Evolutionary conservation across 1,140 invertebrate genomes (phyloP).

Genomic region (Drosophila littoralis): DNA sequence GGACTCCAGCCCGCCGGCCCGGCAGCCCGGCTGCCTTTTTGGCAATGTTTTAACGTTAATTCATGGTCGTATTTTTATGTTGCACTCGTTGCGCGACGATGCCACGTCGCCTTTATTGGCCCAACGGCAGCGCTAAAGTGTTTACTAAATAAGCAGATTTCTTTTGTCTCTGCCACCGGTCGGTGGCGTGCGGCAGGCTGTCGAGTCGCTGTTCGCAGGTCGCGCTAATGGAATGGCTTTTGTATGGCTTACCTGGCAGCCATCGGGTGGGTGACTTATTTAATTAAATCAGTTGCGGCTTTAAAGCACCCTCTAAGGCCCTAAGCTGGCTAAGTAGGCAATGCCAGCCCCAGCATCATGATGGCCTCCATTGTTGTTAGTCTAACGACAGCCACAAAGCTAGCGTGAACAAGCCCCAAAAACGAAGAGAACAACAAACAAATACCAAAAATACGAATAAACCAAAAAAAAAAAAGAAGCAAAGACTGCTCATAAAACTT

Average conservation of each 20-base stretch:
- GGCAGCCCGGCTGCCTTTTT: conserved; percentile 59
- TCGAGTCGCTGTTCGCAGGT: conserved; percentile 21
- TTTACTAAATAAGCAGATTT: conserved; percentile 78
- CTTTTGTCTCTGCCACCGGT: conserved; percentile 39
- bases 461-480: conserved; percentile 5
- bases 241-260: conserved; percentile 62
- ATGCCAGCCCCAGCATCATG: background rate
- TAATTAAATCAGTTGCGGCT: conserved; percentile 72
- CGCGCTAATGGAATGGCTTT: conserved; percentile 76
- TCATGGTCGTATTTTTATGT: conserved; percentile 83
- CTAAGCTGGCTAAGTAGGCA: conserved; percentile 47
- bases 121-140: conserved; percentile 62
- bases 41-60: conserved; percentile 84
- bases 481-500: conserved; percentile 48
- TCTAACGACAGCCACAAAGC: conserved; percentile 37
- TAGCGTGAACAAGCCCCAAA: background rate
- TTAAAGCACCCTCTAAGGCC: conserved; percentile 39
- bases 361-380: conserved; percentile 35
- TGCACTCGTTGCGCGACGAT: conserved; percentile 62
- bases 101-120: conserved; percentile 69
- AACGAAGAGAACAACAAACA: no score
- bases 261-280: conserved; percentile 62
- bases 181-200: background rate
- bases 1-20: conserved; percentile 20
- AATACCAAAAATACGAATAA: background rate